A percentile compares a stretch with the other conserved stretches of the same genome.
phyloP scores from a whole-genome alignment of 2,888 invertebrate species.

The Thera obeliscata region DNA sequence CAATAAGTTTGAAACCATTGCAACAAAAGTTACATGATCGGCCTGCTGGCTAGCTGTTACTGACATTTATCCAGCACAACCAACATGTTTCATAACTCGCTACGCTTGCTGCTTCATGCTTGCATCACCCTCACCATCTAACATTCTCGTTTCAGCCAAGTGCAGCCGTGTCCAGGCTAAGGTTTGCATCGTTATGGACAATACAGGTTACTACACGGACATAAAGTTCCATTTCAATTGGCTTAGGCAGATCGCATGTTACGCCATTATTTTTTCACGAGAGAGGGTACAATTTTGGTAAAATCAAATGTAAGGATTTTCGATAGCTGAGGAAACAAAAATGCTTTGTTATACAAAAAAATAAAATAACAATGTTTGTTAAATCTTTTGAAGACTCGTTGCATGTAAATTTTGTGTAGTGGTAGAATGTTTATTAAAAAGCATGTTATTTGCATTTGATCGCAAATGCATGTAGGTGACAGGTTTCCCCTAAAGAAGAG shows the following conservation, averaged over 20 bases:
- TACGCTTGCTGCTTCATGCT: slow-evolving; percentile 46
- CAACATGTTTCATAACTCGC: not conserved
- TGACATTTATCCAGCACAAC: not conserved
- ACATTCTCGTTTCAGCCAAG: slow-evolving; percentile 66
- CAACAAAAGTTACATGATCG: not conserved
- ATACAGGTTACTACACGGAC: slow-evolving; percentile 59
- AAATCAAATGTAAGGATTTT: too few species aligned
- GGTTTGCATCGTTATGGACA: slow-evolving; percentile 65
- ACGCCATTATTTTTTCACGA: not conserved
- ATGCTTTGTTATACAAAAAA: too few species aligned
- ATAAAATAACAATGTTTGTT: too few species aligned
- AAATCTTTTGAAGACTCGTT: too few species aligned
- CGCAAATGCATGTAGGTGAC: too few species aligned
- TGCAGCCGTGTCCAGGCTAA: slow-evolving; percentile 66
- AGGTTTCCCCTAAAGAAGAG: too few species aligned
- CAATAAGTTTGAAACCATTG: too few species aligned
- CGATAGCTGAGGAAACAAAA: too few species aligned
- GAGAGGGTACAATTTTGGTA: too few species aligned
- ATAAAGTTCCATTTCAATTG: slow-evolving; percentile 37
- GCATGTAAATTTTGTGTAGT: not conserved
- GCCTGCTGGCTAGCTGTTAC: not conserved
- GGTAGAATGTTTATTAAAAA: too few species aligned
- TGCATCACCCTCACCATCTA: slow-evolving; percentile 54
- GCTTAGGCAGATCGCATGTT: slow-evolving; percentile 19
- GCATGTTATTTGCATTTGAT: too few species aligned